These are phyloP conservation scores for Tigriopus californicus DNA, from an alignment of 2,888 invertebrate genomes.

Conservation along the genomic window DNA sequence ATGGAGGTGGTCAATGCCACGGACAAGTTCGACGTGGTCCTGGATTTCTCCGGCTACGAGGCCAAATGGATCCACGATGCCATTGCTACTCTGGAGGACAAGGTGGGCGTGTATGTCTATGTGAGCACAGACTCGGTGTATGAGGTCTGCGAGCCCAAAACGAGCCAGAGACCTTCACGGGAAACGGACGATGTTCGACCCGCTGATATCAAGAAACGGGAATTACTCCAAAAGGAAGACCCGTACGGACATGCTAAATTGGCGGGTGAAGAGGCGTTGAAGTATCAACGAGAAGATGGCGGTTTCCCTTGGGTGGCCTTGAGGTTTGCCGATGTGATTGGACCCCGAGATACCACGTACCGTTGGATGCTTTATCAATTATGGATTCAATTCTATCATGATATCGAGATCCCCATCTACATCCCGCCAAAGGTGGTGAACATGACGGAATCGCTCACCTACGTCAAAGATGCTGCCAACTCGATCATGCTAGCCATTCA, in stretches of 20 bases:
- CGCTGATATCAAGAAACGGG: conserved; percentile 22
- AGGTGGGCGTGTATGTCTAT: conserved; percentile 27
- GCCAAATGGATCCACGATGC: conserved; percentile 26
- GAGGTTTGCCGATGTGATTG: conserved; percentile 31
- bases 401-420: conserved; percentile 23
- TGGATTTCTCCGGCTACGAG: conserved; percentile 31
- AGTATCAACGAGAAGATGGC: conserved; percentile 21
- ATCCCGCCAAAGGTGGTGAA: conserved; percentile 24
- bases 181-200: conserved; percentile 30
- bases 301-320: conserved; percentile 23
- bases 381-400: conserved; percentile 26
- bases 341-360: conserved; percentile 30
- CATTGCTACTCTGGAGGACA: conserved; percentile 24
- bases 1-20: conserved; percentile 20
- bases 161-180: conserved; percentile 16
- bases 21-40: conserved; percentile 26
- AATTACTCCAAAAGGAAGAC: conserved; percentile 24
- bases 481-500: conserved; percentile 23
- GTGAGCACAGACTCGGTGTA: conserved; percentile 33
- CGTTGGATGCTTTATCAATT: conserved; percentile 31
- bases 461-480: conserved; percentile 28
- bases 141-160: conserved; percentile 26
- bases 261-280: conserved; percentile 27
- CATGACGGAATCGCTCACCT: conserved; percentile 28
- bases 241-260: conserved; percentile 30